Evolutionary conservation across 2,797 vertebrate genomes (phyloP), one percentile per base, ranked within the genome.

Genomic region (Pterois miles): DNA sequence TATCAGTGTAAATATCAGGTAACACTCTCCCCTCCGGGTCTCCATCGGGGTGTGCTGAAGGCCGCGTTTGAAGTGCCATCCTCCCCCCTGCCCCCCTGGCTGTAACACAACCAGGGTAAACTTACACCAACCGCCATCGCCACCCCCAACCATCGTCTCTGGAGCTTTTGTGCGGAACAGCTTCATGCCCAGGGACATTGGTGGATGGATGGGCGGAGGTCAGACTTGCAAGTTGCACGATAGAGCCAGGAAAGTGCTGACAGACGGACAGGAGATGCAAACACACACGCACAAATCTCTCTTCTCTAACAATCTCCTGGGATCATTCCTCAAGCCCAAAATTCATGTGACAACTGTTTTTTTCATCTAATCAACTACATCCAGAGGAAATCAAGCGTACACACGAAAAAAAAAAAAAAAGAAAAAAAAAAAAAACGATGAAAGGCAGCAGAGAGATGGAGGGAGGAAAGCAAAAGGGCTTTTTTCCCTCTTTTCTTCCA

Each of bases 61-160:
- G 25, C 78, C n/a, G 31, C 6, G 81, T 91, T 93, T 92, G 91
- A 93, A 91, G 89, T 76, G 54, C 72, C 88, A 86, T 84, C 80
- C 78, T 36, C 74, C 81, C 66, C 63, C 68, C 36, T 64, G 54
- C 73, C 73, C 81, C 53, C 60, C 29, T 71, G 71, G 87, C 83
- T 82, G 92, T 81, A 94, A 93, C 85, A 72, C 65, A 87, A 92
- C 80, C 91, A 71, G 78, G 78, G 88, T 92, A 92, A 93, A 82
- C 89, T 29, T 90, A 95, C 89, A 94, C 93, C 83, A 25, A 36
- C 60, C 46, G 31, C 71, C 81, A 40, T 20, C 29, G 2, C 38
- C 74, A 52, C 77, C 69, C 50, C 54, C 40, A 56, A 52, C 36
- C 33, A 36, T 78, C 14, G 5, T 84, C 81, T 88, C 81, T 84